phyloP scores from a whole-genome alignment of 2,797 vertebrate species.

The Chiroxiphia lanceolata region DNA sequence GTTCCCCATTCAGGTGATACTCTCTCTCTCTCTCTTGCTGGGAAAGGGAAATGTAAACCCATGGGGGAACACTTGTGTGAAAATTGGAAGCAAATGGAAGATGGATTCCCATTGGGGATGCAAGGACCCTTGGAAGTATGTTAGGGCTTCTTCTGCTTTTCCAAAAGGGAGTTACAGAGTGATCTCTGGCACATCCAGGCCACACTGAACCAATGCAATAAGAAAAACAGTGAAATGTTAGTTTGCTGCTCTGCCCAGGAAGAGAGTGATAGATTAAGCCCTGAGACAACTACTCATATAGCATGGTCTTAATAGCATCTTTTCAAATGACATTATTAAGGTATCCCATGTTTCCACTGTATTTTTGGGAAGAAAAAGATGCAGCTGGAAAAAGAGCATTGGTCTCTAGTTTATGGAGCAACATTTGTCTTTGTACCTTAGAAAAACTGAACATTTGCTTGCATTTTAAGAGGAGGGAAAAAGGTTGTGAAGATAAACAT shows the following conservation, averaged over 20 bases:
- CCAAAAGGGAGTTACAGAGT: background rate
- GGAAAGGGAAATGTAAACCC: slow-evolving; percentile 35
- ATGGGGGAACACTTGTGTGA: slow-evolving; percentile 18
- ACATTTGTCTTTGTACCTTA: background rate
- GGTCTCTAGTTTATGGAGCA: background rate
- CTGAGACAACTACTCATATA: background rate
- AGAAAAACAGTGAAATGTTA: background rate
- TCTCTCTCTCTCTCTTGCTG: slow-evolving; percentile 19
- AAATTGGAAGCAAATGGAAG: slow-evolving; percentile 6
- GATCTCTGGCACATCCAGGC: background rate
- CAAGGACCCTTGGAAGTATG: slow-evolving; percentile 49
- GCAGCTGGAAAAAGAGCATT: background rate
- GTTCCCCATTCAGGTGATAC: slow-evolving; percentile 21
- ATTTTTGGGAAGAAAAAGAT: background rate
- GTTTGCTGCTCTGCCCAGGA: background rate
- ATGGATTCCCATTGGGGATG: background rate
- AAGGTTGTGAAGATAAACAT: background rate
- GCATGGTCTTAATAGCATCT: background rate
- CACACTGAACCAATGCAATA: background rate
- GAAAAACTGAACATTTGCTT: background rate
- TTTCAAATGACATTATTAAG: background rate
- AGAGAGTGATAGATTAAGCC: background rate
- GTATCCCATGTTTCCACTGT: background rate
- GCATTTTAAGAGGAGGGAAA: background rate
- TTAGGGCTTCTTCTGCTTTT: slow-evolving; percentile 22